phyloP scores from a whole-genome alignment of 2,113 vertebrate species.

The Etia nguti region DNA sequence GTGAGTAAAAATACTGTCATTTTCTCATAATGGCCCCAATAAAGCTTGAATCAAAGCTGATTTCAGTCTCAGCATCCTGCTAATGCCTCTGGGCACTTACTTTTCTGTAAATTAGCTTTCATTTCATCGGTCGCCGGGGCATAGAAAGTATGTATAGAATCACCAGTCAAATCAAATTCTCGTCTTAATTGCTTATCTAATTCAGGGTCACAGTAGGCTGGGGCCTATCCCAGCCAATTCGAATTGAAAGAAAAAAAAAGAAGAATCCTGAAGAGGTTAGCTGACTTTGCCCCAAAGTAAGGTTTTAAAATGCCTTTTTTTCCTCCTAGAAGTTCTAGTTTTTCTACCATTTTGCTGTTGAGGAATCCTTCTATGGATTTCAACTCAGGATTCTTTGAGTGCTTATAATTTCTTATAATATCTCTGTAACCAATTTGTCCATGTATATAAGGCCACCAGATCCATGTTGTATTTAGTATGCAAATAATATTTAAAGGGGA shows the following conservation, averaged over 20 bases:
- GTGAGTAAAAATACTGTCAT: not conserved
- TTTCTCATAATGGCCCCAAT: not conserved
- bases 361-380: not conserved
- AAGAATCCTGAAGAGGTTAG: not conserved
- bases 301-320: not conserved
- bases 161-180: not conserved
- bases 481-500: not conserved
- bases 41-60: not conserved
- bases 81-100: not conserved
- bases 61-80: not conserved
- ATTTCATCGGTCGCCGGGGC: not conserved
- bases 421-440: not conserved
- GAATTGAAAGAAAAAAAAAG: not conserved
- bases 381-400: not conserved
- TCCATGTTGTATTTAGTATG: not conserved
- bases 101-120: not conserved
- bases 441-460: not conserved
- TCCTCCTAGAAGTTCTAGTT: not conserved
- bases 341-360: not conserved
- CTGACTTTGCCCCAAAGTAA: not conserved
- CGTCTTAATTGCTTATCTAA: not conserved
- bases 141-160: not conserved
- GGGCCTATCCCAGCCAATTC: fast-evolving
- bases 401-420: not conserved
- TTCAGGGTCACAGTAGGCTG: not conserved